phyloP scores from a whole-genome alignment of 2,888 invertebrate genomes.

The Phyllotreta striolata region DNA sequence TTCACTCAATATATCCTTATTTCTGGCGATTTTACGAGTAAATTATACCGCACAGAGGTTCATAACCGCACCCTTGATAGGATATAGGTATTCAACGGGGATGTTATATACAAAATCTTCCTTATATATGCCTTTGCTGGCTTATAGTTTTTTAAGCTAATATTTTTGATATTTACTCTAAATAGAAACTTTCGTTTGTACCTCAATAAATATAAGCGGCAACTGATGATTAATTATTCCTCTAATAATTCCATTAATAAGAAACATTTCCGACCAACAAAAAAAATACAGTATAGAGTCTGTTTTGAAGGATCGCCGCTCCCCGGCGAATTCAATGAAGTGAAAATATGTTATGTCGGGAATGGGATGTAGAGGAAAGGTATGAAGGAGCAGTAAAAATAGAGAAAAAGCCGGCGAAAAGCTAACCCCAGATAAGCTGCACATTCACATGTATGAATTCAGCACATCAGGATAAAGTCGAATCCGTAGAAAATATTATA shows the following conservation, averaged over 20 bases:
- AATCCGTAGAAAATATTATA: constrained; percentile 59
- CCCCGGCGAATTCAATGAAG: constrained; percentile 48
- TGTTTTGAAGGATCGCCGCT: constrained; percentile 27
- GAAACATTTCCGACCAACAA: too few species aligned
- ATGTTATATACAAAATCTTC: constrained; percentile 21
- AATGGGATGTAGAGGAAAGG: constrained; percentile 39
- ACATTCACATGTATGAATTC: constrained; percentile 76
- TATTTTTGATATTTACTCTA: too few species aligned
- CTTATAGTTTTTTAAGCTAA: background rate
- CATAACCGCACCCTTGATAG: constrained; percentile 53
- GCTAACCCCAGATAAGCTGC: constrained; percentile 61
- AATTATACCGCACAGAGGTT: constrained; percentile 62
- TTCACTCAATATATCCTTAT: constrained; percentile 64
- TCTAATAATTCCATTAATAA: too few species aligned
- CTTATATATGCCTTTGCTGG: constrained; percentile 15
- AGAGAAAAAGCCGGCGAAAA: constrained; percentile 55
- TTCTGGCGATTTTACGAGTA: constrained; percentile 63
- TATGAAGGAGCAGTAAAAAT: constrained; percentile 54
- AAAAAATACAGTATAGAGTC: too few species aligned
- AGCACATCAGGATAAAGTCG: constrained; percentile 71
- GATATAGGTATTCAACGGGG: constrained; percentile 15
- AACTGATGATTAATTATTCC: too few species aligned
- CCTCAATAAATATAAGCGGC: too few species aligned
- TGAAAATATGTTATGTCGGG: constrained; percentile 33
- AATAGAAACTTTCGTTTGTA: too few species aligned